These are phyloP conservation scores for Myotis daubentonii DNA, from an alignment of 2,797 vertebrate genomes.

Conservation along the genomic window DNA sequence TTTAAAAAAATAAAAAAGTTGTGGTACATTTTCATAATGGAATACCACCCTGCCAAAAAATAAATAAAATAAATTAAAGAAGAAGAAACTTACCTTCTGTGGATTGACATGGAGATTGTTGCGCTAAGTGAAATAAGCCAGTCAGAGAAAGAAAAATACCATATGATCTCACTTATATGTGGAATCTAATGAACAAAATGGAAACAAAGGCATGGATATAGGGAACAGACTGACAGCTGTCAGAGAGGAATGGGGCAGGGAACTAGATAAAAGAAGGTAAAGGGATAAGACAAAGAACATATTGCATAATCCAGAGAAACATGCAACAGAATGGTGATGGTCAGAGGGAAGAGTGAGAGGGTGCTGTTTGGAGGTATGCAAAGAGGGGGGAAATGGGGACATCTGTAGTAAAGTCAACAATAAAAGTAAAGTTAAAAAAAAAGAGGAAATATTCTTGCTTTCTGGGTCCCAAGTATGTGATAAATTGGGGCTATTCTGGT, in stretches of 20 bases:
- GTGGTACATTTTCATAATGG: neutral
- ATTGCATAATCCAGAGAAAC: neutral
- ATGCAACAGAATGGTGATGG: neutral
- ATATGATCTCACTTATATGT: neutral
- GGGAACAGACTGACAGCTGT: neutral
- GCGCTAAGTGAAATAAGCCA: neutral
- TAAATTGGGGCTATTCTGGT: neutral
- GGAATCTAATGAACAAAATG: neutral
- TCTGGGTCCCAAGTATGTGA: neutral
- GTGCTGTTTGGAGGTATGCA: neutral
- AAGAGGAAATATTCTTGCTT: neutral
- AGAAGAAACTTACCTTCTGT: neutral
- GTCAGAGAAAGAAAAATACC: neutral
- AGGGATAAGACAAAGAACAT: neutral
- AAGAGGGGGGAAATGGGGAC: neutral
- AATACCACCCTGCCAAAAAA: neutral
- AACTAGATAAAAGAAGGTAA: neutral
- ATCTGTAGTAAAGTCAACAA: neutral
- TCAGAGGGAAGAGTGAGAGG: neutral
- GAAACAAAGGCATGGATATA: neutral
- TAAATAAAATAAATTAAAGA: no score
- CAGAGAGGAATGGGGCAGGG: neutral
- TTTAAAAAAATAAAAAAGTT: neutral
- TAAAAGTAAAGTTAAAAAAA: neutral
- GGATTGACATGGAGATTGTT: neutral